These are phyloP conservation scores for Rhyacophila evoluta DNA, from an alignment of 2,888 invertebrate genomes.

Conservation along the genomic window DNA sequence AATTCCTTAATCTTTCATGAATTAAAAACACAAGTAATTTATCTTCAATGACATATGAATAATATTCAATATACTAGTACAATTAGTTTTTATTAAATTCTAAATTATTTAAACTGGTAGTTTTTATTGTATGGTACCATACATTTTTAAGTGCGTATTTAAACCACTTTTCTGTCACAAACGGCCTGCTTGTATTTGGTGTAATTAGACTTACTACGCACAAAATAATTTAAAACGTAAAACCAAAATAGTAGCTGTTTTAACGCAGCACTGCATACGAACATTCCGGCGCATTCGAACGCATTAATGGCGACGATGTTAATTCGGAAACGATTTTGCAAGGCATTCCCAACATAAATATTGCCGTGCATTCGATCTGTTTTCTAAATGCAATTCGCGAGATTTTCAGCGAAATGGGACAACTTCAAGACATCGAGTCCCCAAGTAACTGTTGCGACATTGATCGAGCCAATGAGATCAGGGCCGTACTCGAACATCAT, in stretches of 20 bases:
- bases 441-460: background rate
- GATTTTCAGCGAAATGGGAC: background rate
- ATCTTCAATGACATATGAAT: too few relatives aligned
- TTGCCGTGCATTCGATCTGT: background rate
- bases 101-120: too few relatives aligned
- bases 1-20: too few relatives aligned
- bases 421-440: background rate
- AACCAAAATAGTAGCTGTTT: background rate
- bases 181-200: too few relatives aligned
- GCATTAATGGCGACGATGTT: background rate
- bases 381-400: slow-evolving; percentile 8
- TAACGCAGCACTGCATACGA: background rate
- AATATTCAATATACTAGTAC: too few relatives aligned
- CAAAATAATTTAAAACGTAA: background rate
- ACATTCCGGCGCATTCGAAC: background rate
- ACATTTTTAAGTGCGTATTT: too few relatives aligned
- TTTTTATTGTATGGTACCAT: too few relatives aligned
- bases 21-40: too few relatives aligned
- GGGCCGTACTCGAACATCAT: background rate
- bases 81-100: too few relatives aligned
- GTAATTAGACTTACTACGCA: too few relatives aligned
- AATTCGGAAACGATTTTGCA: background rate
- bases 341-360: background rate
- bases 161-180: too few relatives aligned
- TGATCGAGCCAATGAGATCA: background rate